These are phyloP conservation scores for Keiferia lycopersicella DNA, from an alignment of 2,888 invertebrate species.

Conservation along the genomic window DNA sequence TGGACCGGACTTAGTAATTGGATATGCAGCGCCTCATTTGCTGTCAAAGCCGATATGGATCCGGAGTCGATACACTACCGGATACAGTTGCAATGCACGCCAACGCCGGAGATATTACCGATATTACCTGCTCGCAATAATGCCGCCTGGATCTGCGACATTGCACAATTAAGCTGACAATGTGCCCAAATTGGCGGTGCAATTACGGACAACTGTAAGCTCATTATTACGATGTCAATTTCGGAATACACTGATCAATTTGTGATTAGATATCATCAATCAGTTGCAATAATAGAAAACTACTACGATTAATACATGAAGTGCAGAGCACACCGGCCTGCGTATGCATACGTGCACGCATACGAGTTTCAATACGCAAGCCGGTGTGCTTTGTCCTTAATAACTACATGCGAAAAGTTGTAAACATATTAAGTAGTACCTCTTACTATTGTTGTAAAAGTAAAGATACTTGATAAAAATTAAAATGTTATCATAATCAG, in stretches of 20 bases:
- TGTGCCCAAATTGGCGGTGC: background rate
- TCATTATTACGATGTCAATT: slow-evolving; percentile 2
- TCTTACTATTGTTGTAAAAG: too few species aligned
- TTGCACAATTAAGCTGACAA: background rate
- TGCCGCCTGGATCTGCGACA: background rate
- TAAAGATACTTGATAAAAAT: too few species aligned
- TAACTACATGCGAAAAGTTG: too few species aligned
- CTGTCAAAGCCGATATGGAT: slow-evolving; percentile 52
- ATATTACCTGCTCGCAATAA: slow-evolving; percentile 1
- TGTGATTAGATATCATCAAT: slow-evolving; percentile 31
- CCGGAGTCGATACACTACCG: slow-evolving; percentile 8
- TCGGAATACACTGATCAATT: slow-evolving; percentile 36
- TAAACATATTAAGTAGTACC: too few species aligned
- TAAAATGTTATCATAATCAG: too few species aligned
- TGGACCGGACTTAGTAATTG: slow-evolving; percentile 47
- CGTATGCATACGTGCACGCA: too few species aligned
- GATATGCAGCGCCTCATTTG: slow-evolving; percentile 61
- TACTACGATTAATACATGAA: too few species aligned
- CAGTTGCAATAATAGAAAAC: too few species aligned
- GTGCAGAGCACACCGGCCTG: too few species aligned
- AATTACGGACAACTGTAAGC: background rate
- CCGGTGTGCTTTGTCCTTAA: too few species aligned
- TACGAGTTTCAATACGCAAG: too few species aligned
- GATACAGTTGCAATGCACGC: slow-evolving; percentile 6
- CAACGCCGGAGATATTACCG: slow-evolving; percentile 7